phyloP scores from a whole-genome alignment of 2,113 vertebrate species.

The Pao palembangensis region DNA sequence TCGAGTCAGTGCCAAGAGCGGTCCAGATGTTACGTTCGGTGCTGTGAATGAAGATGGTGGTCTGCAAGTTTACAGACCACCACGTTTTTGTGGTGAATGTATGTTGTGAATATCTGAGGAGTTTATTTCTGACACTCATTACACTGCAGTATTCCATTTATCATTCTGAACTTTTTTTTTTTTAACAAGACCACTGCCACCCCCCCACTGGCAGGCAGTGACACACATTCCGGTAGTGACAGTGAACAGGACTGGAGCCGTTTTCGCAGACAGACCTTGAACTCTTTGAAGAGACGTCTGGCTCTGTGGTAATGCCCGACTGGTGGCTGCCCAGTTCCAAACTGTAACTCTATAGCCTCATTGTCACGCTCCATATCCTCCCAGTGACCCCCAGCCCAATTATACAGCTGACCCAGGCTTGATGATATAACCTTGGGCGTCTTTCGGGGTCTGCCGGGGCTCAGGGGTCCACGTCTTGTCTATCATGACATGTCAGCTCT shows the following conservation, averaged over 20 bases:
- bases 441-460: slow-evolving; percentile 61
- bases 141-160: slow-evolving; percentile 11
- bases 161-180: slow-evolving; percentile 14
- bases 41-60: background rate
- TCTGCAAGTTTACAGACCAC: background rate
- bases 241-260: slow-evolving; percentile 51
- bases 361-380: slow-evolving; percentile 75
- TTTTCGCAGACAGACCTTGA: slow-evolving; percentile 61
- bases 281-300: slow-evolving; percentile 61
- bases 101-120: background rate
- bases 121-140: slow-evolving; percentile 24
- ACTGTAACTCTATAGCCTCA: slow-evolving; percentile 74
- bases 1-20: slow-evolving; percentile 42
- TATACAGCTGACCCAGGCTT: slow-evolving; percentile 74
- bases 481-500: slow-evolving; percentile 68
- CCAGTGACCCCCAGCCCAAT: slow-evolving; percentile 71
- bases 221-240: slow-evolving; percentile 52
- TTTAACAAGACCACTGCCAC: slow-evolving; percentile 6
- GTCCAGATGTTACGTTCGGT: slow-evolving; percentile 56
- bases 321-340: slow-evolving; percentile 34
- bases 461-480: slow-evolving; percentile 64
- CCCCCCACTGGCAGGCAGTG: slow-evolving; percentile 30
- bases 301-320: slow-evolving; percentile 43
- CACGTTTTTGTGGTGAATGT: background rate
- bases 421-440: slow-evolving; percentile 77